phyloP scores from a whole-genome alignment of 2,797 vertebrate genomes.

The Poeciliopsis paucimaculata region DNA sequence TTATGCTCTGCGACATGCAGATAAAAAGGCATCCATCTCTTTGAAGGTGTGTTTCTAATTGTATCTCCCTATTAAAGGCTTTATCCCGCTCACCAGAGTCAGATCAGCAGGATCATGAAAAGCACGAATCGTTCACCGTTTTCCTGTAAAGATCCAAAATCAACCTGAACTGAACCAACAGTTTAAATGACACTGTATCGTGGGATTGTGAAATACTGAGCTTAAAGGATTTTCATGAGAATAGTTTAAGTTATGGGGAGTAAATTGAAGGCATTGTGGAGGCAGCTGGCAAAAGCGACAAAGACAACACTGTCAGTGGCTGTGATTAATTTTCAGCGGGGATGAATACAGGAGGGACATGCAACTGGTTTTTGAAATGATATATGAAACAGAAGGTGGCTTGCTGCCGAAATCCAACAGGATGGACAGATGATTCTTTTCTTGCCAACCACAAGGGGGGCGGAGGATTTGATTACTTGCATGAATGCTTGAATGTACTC shows the following conservation, averaged over 20 bases:
- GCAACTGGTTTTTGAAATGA: slow-evolving; percentile 8
- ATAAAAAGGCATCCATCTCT: slow-evolving; percentile 54
- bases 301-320: not conserved
- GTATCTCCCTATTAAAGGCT: slow-evolving; percentile 54
- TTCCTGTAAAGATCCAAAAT: slow-evolving; percentile 16
- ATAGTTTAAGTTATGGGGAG: not conserved
- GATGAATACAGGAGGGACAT: slow-evolving; percentile 7
- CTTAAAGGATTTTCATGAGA: not conserved
- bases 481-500: slow-evolving; percentile 10
- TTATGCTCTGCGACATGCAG: slow-evolving; percentile 55
- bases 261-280: slow-evolving; percentile 2
- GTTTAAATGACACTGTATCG: not conserved
- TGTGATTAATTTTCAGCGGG: slow-evolving; percentile 16
- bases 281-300: not conserved
- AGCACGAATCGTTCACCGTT: slow-evolving; percentile 19
- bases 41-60: slow-evolving; percentile 68
- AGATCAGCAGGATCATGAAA: slow-evolving; percentile 56
- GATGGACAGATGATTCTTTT: not conserved
- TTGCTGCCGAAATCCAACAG: slow-evolving; percentile 5
- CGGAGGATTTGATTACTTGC: slow-evolving; percentile 4
- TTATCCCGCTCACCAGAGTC: slow-evolving; percentile 45
- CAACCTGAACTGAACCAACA: slow-evolving; percentile 8
- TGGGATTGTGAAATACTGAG: not conserved
- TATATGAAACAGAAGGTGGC: slow-evolving; percentile 12
- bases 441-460: slow-evolving; percentile 5